Evolutionary conservation across 2,113 vertebrate genomes (phyloP), one percentile per base, ranked within the genome.

Genomic region (Charadrius vociferus): DNA sequence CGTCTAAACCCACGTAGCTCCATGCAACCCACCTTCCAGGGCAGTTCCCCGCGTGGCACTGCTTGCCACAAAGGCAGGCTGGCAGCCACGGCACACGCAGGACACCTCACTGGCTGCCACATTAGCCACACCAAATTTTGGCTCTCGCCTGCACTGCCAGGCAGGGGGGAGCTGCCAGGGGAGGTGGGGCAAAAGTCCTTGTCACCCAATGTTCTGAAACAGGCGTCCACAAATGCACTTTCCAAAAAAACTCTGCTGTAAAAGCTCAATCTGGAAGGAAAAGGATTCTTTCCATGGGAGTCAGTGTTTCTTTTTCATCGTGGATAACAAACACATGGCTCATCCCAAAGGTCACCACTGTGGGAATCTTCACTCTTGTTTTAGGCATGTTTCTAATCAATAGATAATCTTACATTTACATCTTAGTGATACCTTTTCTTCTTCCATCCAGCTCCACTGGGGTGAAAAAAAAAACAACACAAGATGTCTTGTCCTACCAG

Each of bases 21-120:
- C 0, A 1, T 7, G 20, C 1, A 7, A 32, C 43, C 43, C 26
- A 20, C 8, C 6, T 39, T 14, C 71, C 26, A 2, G 30, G 32
- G n/a, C 53, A 39, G 32, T 22, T 61, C 27, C 47, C 41, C 1
- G 3, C 5, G 1, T 3, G n/a, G 83, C 14, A 30, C 47, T 32
- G 27, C 50, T 15, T 14, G 34, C 41, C 1, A 1, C 67, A 21
- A 12, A 17, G 50, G 39, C 39, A 9, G 47, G 20, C 27, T 36
- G 3, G 15, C 7, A 1, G 58, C 18, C 32, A 32, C 1, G 5
- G 53, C 53, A 17, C 14, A 17, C 4, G 4, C 24, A 20, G 70
- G 21, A 15, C 41, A 26, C 43, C 23, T 78, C 2, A 1, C 19
- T 0, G 1, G 49, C 68, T 65, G 37, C 37, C 29, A 7, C 10